Evolutionary conservation across 2,888 invertebrate genomes (phyloP), one percentile per base, ranked within the genome.

Genomic region (Diaprepes abbreviatus): DNA sequence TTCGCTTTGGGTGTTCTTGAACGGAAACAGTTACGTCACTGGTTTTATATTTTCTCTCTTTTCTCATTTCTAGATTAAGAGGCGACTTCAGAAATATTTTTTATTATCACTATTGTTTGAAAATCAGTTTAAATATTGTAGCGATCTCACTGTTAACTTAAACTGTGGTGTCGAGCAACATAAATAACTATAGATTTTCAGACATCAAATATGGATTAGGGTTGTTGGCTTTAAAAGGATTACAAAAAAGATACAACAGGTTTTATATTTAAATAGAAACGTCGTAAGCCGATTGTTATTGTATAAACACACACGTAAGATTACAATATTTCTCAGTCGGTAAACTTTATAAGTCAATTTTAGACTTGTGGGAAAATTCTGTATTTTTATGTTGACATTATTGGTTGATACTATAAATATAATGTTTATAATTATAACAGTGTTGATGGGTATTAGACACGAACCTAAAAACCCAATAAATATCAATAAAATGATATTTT

Each of bases 231-330:
- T 43, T 43, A 43, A 43, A 19, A 9, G 21, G 21, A 43, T 43
- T 43, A 19, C 10, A 43, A 43, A 21, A 43, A n/a, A n/a, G n/a
- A 43, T 43, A 43, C 43, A 40, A 40, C 17, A 43, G 21, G 43
- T 43, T 43, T 43, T 19, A 43, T 21, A 43, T 43, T 43, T 19
- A 43, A 21, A 43, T 19, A 19, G 17, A 21, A 21, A 9, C 19
- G 17, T 43, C 17, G 17, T 43, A 21, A 43, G 21, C 9, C 17
- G 19, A 17, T 9, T 40, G 17, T 40, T n/a, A n/a, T n/a, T n/a
- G n/a, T n/a, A n/a, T n/a, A n/a, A n/a, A 19, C 19, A 40, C 17
- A 17, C 9, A 40, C 2, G 9, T 10, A n/a, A 19, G 43, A 43
- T 43, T 43, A 19, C 43, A 2, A n/a, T 17, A 43, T 21, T 19